A percentile compares a stretch with the other conserved stretches of the same genome.
phyloP scores from a whole-genome alignment of 2,113 vertebrate genomes.

The Galemys pyrenaicus region DNA sequence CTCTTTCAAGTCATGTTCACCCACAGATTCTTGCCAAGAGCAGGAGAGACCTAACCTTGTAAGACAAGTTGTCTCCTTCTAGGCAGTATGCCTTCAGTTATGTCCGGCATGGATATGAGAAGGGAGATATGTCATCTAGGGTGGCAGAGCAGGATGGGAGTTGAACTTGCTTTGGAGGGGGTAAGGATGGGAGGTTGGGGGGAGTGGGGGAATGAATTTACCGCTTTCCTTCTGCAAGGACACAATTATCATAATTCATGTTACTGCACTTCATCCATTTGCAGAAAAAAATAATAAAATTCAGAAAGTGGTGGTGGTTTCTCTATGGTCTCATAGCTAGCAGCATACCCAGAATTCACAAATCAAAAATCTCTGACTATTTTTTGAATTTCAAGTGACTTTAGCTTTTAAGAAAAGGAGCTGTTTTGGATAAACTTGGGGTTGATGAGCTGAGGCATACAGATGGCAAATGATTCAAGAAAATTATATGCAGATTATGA shows the following conservation, averaged over 20 bases:
- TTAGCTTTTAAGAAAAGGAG: background rate
- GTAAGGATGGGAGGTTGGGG: no score
- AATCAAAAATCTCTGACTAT: background rate
- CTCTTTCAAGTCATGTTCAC: accelerated
- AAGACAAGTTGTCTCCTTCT: background rate
- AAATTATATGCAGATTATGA: background rate
- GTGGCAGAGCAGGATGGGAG: background rate
- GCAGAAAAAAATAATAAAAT: background rate
- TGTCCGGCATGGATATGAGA: background rate
- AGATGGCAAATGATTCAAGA: background rate
- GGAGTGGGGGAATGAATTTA: background rate
- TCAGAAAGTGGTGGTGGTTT: background rate
- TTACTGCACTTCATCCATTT: background rate
- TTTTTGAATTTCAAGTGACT: background rate
- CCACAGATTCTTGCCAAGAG: background rate
- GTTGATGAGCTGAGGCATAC: background rate
- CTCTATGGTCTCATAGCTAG: background rate
- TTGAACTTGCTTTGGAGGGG: no score
- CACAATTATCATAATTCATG: background rate
- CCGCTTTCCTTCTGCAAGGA: background rate
- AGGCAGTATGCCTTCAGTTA: background rate
- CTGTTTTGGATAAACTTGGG: background rate
- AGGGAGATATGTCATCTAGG: background rate
- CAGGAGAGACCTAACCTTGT: background rate
- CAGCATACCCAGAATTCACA: background rate